phyloP scores from a whole-genome alignment of 2,888 invertebrate species.

The Serrognathus titanus region DNA sequence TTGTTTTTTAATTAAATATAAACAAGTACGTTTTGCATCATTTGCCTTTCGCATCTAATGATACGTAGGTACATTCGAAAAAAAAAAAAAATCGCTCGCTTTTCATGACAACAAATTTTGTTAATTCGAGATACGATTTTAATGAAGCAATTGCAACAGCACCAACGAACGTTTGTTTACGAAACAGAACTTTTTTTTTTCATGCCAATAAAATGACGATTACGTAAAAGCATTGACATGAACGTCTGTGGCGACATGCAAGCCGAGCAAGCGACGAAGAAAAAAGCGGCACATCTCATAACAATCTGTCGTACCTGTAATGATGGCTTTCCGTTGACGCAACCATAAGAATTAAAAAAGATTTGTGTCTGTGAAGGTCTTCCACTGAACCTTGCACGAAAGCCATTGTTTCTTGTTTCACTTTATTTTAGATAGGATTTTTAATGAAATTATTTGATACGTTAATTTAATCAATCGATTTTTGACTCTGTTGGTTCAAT shows the following conservation, averaged over 20 bases:
- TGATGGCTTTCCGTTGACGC: constrained; percentile 43
- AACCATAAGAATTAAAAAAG: constrained; percentile 31
- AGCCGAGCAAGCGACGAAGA: constrained; percentile 18
- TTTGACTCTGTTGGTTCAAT: too few relatives aligned
- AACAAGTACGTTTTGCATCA: too few relatives aligned
- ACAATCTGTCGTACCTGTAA: constrained; percentile 41
- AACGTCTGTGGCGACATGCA: constrained; percentile 33
- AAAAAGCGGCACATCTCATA: constrained; percentile 28
- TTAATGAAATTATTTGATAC: too few relatives aligned
- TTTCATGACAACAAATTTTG: not conserved
- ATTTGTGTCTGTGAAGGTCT: constrained; percentile 26
- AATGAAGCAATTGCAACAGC: too few relatives aligned
- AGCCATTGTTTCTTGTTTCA: not conserved
- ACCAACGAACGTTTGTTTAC: too few relatives aligned
- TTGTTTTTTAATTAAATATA: too few relatives aligned
- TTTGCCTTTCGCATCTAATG: not conserved
- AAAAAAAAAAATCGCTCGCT: not conserved
- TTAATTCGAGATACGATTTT: not conserved
- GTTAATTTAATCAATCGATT: too few relatives aligned
- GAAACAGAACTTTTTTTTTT: constrained; percentile 31
- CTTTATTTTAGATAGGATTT: too few relatives aligned
- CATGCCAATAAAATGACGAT: constrained; percentile 26
- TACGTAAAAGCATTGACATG: constrained; percentile 36
- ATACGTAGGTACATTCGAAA: not conserved
- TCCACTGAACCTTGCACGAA: constrained; percentile 8